A percentile compares a stretch with the other conserved stretches of the same genome.
phyloP scores from a whole-genome alignment of 1,140 invertebrate genomes.

The Linepithema humile region DNA sequence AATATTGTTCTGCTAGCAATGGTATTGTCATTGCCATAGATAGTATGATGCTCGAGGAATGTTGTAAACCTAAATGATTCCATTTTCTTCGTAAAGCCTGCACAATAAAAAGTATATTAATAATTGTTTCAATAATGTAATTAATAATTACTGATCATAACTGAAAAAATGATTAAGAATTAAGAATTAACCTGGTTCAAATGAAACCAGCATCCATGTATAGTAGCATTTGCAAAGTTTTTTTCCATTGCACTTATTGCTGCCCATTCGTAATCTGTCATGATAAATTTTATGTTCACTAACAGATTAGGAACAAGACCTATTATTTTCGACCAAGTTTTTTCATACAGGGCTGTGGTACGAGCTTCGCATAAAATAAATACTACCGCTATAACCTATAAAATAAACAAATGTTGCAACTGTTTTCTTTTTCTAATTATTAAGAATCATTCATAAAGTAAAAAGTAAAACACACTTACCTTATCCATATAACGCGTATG shows the following conservation, averaged over 20 bases:
- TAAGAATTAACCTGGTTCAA: background rate
- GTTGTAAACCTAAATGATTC: background rate
- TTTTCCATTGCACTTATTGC: background rate
- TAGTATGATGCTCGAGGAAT: background rate
- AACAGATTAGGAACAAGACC: background rate
- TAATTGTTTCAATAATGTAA: background rate
- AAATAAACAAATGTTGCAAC: background rate
- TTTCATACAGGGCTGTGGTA: background rate
- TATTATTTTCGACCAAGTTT: background rate
- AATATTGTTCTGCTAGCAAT: background rate
- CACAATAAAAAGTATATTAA: background rate
- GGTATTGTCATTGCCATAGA: slow-evolving; percentile 8
- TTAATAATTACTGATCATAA: background rate
- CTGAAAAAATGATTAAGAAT: background rate
- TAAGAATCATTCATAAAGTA: background rate
- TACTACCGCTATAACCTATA: background rate
- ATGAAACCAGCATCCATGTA: slow-evolving; percentile 13
- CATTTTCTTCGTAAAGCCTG: background rate
- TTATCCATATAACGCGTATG: background rate
- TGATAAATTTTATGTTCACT: background rate
- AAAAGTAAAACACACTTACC: background rate
- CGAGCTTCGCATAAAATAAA: background rate
- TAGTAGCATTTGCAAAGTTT: background rate
- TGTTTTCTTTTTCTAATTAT: background rate
- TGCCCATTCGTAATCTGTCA: background rate